Evolutionary conservation across 2,113 vertebrate genomes (phyloP), one percentile per base, ranked within the genome.

Genomic region (Syngnathus typhle): DNA sequence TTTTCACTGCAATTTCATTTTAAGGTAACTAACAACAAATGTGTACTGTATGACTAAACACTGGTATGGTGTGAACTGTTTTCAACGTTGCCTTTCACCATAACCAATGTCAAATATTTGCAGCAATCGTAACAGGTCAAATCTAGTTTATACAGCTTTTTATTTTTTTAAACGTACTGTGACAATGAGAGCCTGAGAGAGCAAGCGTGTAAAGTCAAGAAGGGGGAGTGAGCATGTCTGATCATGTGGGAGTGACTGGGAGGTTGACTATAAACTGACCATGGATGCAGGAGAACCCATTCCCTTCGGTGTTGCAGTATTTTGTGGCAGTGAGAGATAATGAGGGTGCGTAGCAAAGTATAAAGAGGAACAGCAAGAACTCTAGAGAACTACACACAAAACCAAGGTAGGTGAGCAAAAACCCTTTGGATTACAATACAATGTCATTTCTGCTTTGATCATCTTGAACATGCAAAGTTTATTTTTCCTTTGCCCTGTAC

Each of bases 191-290:
- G 23, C 27, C 27, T 39, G 19, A 10, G 37, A 46, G 61, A 21
- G 43, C 10, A 44, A 10, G 46, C 44, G 37, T 19, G n/a, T 27
- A 19, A 49, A 64, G 11, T 62, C 21, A 23, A 46, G 41, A 43
- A 69, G 61, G 64, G 67, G 54, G 79, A 23, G 32, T 59, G 65
- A 60, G 70, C 49, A 46, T 71, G 60, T 81, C 71, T 79, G 81
- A 79, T 32, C 27, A 32, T 77, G 86, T 84, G 79, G 80, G 87
- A 78, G 85, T 80, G 85, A 81, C 75, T 43, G 60, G 21, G 44
- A 81, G 72, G 81, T 85, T 70, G 46, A 73, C 70, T 88, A 87
- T 83, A 84, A 86, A 79, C 56, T 78, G 80, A 76, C 80, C 70
- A 73, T 70, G 77, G 66, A 71, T 58, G 49, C 64, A 68, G 56